A percentile compares a stretch with the other conserved stretches of the same genome.
Evolutionary conservation across 1,140 invertebrate species (phyloP).

Genomic region (Hirudo medicinalis): DNA sequence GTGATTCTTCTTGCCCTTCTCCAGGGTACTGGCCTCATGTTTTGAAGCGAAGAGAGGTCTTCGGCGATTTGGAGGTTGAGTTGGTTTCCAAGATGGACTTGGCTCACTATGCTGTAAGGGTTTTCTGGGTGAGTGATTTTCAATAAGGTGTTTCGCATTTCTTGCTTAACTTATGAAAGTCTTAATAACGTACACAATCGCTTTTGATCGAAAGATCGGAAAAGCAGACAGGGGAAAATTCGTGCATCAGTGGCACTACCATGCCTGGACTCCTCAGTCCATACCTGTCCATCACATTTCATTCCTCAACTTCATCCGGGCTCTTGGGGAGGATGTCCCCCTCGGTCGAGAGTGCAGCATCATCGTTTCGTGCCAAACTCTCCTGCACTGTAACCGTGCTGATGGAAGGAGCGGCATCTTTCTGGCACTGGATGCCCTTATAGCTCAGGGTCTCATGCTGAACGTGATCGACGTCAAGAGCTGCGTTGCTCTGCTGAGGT

Average conservation of each 20-base stretch:
- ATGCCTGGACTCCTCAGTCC: neutral
- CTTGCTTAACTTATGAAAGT: neutral
- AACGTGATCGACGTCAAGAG: slow-evolving; percentile 12
- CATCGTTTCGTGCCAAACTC: neutral
- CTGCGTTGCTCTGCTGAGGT: slow-evolving; percentile 10
- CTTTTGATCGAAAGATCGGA: too few species aligned
- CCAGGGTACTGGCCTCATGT: slow-evolving; percentile 1
- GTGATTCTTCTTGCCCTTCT: neutral
- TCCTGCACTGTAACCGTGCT: neutral
- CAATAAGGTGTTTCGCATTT: neutral
- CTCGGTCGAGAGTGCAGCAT: neutral
- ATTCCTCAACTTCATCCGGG: slow-evolving; percentile 9
- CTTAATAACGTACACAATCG: too few species aligned
- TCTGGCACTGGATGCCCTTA: neutral
- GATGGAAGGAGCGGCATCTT: slow-evolving; percentile 11
- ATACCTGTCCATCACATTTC: slow-evolving; percentile 10
- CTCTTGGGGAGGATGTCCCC: neutral
- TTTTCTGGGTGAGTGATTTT: neutral
- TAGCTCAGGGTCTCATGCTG: slow-evolving; percentile 8
- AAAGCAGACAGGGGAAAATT: neutral
- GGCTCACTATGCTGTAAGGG: neutral
- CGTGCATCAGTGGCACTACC: slow-evolving; percentile 14
- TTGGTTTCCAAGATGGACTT: neutral
- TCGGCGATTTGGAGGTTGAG: neutral
- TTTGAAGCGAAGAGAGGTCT: neutral